Evolutionary conservation across 2,888 invertebrate species (phyloP), one percentile per base, ranked within the genome.

Genomic region (Morpho deidamia): DNA sequence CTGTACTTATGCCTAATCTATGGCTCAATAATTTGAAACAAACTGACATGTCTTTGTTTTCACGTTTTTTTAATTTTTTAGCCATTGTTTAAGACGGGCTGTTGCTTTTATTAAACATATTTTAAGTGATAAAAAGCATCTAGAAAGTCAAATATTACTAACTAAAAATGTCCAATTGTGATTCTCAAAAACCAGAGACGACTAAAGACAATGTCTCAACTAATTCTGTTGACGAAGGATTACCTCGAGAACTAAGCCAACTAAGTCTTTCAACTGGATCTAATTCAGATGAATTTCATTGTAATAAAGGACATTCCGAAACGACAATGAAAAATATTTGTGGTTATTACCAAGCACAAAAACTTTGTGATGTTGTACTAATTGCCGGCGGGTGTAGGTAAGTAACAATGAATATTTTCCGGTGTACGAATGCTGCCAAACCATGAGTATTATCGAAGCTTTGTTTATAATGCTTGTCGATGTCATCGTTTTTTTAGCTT

Each of bases 351-450:
- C 93, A 94, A 72, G 93, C 94, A 56, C 93, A 95, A 68, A 94
- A 96, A 80, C 90, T 98, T 50, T 97, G 96, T 74, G 98, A 98
- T 90, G 95, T 98, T 47, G 93, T 93, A 12, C 92, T 98, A 23
- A 93, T 97, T 66, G 96, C 96, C 58, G 96, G 95, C 74, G 92
- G 92, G 56, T 91, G 91, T 80, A 91, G 92, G 92, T 92, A 72
- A 68, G 76, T 68, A 64, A 32, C 9, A 11, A 38, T 34, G 23
- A 23, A 23, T 23, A 39, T 7, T 37, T 42, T 50, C 50, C 43
- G 43, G 2, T 44, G 23, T 2, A 14, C 7, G 2, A 10, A 39
- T 14, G 9, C n/a, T 38, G 10, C 35, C 47, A 14, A 53, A 44
- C 34, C 8, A 40, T 32, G 14, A 23, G n/a, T 33, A 11, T 33